Percentiles rank a stretch among this genome's conserved stretches.
These are phyloP conservation scores for Corbicula japonica DNA, from an alignment of 2,888 invertebrate species.

Conservation along the genomic window DNA sequence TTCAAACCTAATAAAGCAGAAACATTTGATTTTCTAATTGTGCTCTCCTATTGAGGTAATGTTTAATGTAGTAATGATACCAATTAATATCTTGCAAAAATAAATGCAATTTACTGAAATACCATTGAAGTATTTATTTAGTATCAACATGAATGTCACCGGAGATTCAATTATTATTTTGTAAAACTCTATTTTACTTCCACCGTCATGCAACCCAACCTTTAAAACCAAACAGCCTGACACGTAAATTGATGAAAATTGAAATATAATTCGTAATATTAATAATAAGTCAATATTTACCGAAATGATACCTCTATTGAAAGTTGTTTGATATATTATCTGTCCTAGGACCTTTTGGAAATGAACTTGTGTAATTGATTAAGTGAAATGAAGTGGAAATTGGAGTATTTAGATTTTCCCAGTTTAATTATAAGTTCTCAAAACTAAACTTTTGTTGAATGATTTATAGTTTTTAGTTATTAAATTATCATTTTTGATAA, in stretches of 20 bases:
- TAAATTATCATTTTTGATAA: too few relatives aligned
- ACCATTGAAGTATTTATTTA: constrained; percentile 29
- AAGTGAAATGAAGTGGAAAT: constrained; percentile 2
- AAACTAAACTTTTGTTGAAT: background rate
- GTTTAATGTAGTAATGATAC: constrained; percentile 29
- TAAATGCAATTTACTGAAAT: constrained; percentile 20
- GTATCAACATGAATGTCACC: constrained; percentile 26
- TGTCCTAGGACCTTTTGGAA: constrained; percentile 16
- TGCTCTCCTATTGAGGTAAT: constrained; percentile 6
- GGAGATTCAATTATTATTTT: constrained; percentile 51
- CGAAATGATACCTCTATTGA: constrained; percentile 22
- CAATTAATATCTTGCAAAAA: constrained; percentile 29
- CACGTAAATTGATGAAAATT: constrained; percentile 40
- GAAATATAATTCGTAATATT: constrained; percentile 38
- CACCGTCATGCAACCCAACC: too few relatives aligned
- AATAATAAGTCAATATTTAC: constrained; percentile 36
- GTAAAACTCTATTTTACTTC: too few relatives aligned
- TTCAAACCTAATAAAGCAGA: constrained; percentile 37
- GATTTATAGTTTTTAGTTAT: constrained; percentile 9
- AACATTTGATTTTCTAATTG: constrained; percentile 28
- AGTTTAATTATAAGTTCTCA: too few relatives aligned
- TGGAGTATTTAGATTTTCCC: too few relatives aligned
- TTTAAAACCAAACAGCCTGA: constrained; percentile 2
- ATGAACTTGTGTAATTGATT: constrained; percentile 2
- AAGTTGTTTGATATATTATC: constrained; percentile 7